phyloP scores from a whole-genome alignment of 2,113 vertebrate species.

The Chloropsis hardwickii region DNA sequence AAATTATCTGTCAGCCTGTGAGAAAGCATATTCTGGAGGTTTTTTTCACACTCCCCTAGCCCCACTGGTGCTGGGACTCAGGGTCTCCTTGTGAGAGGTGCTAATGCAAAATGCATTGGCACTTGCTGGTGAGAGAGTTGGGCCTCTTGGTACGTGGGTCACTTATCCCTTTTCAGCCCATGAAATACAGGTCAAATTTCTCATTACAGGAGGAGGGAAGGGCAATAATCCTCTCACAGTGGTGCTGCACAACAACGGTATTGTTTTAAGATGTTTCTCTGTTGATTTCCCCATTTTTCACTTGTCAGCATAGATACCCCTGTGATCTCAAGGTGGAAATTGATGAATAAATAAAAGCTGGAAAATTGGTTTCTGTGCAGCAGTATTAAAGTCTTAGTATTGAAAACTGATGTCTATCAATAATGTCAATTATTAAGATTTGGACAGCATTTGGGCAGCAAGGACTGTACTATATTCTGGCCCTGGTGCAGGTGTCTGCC shows the following conservation, averaged over 20 bases:
- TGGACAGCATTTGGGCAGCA: background rate
- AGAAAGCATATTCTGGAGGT: background rate
- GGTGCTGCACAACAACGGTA: background rate
- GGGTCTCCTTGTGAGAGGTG: background rate
- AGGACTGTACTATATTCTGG: background rate
- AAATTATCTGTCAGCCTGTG: background rate
- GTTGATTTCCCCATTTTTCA: background rate
- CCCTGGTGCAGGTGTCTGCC: background rate
- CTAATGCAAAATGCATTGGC: conserved; percentile 67
- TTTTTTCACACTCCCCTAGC: conserved; percentile 46
- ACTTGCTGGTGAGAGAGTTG: background rate
- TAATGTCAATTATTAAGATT: background rate
- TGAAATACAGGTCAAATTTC: background rate
- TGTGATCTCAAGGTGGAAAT: background rate
- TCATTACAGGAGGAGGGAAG: background rate
- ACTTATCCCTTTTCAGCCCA: background rate
- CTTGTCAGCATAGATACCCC: background rate
- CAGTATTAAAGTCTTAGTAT: background rate
- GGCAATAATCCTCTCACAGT: background rate
- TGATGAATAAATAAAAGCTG: background rate
- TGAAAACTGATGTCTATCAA: background rate
- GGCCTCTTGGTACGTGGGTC: background rate
- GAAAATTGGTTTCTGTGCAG: background rate
- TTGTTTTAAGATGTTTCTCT: background rate
- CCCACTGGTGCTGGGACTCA: background rate